These are phyloP conservation scores for Lates japonicus DNA, from an alignment of 2,797 vertebrate species.

Conservation along the genomic window DNA sequence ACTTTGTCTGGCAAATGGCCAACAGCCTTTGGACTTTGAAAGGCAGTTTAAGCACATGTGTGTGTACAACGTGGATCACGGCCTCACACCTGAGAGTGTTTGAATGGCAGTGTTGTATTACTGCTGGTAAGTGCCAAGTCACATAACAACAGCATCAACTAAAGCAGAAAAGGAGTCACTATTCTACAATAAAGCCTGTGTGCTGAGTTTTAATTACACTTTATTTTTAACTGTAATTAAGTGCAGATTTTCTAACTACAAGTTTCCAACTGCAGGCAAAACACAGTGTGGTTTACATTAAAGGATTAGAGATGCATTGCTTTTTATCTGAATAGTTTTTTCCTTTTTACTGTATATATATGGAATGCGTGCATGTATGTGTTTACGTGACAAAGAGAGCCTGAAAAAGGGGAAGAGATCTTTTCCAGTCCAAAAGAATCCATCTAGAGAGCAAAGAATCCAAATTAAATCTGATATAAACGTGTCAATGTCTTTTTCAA, in stretches of 20 bases:
- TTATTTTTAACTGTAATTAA: neutral
- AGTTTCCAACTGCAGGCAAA: neutral
- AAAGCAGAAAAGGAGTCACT: too few species aligned
- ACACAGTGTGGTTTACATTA: neutral
- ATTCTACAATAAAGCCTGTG: too few species aligned
- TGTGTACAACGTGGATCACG: constrained; percentile 8
- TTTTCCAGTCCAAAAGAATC: constrained; percentile 11
- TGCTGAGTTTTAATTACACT: too few species aligned
- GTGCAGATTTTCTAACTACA: neutral
- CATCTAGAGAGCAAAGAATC: neutral
- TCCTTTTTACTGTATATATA: neutral
- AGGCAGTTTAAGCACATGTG: constrained; percentile 23
- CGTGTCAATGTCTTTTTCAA: too few species aligned
- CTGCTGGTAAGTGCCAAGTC: too few species aligned
- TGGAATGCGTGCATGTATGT: neutral
- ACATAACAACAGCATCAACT: too few species aligned
- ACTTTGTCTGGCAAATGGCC: constrained; percentile 20
- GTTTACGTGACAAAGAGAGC: neutral
- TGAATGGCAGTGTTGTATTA: constrained; percentile 28
- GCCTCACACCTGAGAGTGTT: constrained; percentile 19
- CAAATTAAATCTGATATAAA: neutral
- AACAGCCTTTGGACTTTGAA: constrained; percentile 58
- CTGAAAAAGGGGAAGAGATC: constrained; percentile 20
- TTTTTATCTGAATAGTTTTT: neutral
- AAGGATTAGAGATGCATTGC: neutral